phyloP scores from a whole-genome alignment of 2,113 vertebrate species.

The Thymallus thymallus region DNA sequence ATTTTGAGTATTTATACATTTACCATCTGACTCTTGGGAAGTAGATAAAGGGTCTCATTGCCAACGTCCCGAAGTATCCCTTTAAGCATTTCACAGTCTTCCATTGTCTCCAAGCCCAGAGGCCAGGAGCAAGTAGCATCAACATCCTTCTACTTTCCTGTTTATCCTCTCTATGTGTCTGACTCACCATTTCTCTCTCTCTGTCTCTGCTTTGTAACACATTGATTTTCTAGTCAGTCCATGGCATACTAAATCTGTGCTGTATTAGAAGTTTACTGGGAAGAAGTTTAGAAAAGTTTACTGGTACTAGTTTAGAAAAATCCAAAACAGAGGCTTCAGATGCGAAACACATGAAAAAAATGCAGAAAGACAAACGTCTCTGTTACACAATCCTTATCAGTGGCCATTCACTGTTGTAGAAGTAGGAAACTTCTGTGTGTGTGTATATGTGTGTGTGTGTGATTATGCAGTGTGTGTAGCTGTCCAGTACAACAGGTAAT shows the following conservation, averaged over 20 bases:
- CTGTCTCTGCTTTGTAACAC: slow-evolving; percentile 1
- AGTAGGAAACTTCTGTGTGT: not conserved
- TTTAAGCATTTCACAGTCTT: slow-evolving; percentile 48
- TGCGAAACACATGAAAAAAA: no score
- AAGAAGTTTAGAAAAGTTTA: no score
- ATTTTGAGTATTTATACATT: slow-evolving; percentile 59
- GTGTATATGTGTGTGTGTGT: slow-evolving; percentile 8
- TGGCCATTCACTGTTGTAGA: not conserved
- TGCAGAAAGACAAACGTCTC: not conserved
- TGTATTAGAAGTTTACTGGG: no score
- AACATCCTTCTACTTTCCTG: slow-evolving; percentile 33
- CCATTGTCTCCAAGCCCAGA: slow-evolving; percentile 44
- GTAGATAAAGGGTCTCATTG: no score
- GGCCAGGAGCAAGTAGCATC: slow-evolving; percentile 50
- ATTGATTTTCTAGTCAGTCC: no score
- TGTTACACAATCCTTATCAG: not conserved
- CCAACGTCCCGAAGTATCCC: no score
- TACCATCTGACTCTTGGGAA: slow-evolving; percentile 19
- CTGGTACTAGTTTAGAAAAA: no score
- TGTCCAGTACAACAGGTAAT: no score
- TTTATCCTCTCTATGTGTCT: slow-evolving; percentile 18
- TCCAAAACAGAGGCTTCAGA: no score
- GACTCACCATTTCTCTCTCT: not conserved
- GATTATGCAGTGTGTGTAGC: not conserved
- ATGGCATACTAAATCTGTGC: no score